phyloP scores from a whole-genome alignment of 53 echinoderm and acorn worm species.

The Actinopyga echinites region DNA sequence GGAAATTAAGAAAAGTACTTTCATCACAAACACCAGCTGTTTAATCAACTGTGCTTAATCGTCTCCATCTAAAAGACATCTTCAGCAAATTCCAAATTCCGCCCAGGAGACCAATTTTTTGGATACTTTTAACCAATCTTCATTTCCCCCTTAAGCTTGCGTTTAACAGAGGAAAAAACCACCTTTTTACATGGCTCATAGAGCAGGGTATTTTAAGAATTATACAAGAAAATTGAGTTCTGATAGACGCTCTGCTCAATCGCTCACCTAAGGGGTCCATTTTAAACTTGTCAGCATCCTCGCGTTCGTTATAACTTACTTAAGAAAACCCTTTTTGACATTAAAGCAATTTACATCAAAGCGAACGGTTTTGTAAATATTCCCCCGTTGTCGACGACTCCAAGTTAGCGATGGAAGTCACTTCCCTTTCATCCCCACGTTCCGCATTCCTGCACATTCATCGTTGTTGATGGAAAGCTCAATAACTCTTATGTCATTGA shows the following conservation, averaged over 20 bases:
- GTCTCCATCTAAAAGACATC: conserved; percentile 27
- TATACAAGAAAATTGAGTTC: conserved; percentile 30
- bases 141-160: conserved; percentile 28
- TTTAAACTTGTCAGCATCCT: conserved; percentile 27
- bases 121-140: conserved; percentile 30
- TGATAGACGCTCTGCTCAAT: conserved; percentile 28
- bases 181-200: conserved; percentile 33
- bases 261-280: conserved; percentile 37
- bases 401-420: too few relatives aligned
- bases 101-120: conserved; percentile 17
- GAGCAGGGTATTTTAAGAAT: conserved; percentile 22
- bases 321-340: conserved; percentile 33
- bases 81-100: conserved; percentile 7
- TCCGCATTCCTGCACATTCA: conserved; percentile 24
- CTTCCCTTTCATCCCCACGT: not conserved
- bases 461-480: conserved; percentile 7
- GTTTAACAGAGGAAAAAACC: conserved; percentile 36
- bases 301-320: conserved; percentile 29
- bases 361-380: conserved; percentile 27
- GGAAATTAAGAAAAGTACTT: not conserved
- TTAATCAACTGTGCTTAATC: conserved; percentile 29
- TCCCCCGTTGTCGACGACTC: not conserved
- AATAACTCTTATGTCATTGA: conserved; percentile 38
- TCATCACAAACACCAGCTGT: conserved; percentile 24
- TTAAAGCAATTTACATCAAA: conserved; percentile 41